A percentile compares a stretch with the other conserved stretches of the same genome.
Evolutionary conservation across 2,888 invertebrate genomes (phyloP).

Genomic region (Archaeoteleia sp.): DNA sequence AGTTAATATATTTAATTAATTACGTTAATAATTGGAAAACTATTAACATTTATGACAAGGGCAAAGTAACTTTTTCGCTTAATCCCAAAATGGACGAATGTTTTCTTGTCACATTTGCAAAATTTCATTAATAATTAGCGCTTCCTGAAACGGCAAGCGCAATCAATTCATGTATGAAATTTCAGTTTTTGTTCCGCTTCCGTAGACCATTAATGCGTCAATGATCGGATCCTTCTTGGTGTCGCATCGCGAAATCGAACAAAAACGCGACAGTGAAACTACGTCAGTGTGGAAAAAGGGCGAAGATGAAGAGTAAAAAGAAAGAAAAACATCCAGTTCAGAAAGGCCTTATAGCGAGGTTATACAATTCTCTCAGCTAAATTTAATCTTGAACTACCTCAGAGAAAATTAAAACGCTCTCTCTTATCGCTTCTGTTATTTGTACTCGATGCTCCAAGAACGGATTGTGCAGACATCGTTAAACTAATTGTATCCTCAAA

Average conservation of each 20-base stretch:
- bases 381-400: constrained; percentile 20
- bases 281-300: background rate
- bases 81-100: background rate
- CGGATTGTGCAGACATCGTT: constrained; percentile 12
- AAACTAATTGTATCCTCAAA: constrained; percentile 13
- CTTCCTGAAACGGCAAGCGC: background rate
- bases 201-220: constrained; percentile 5
- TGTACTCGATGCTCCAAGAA: constrained; percentile 10
- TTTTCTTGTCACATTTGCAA: background rate
- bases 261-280: constrained; percentile 16
- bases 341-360: constrained; percentile 13
- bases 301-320: constrained; percentile 1
- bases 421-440: constrained; percentile 18
- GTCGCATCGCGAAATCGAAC: background rate
- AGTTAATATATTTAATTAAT: too few species aligned
- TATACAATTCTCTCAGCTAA: constrained; percentile 12
- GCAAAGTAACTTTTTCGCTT: too few species aligned
- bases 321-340: constrained; percentile 1
- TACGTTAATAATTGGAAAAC: too few species aligned
- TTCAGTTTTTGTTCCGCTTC: constrained; percentile 7
- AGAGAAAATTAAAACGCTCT: constrained; percentile 28
- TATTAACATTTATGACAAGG: too few species aligned
- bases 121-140: constrained; percentile 15
- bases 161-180: constrained; percentile 12
- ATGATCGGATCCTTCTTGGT: background rate